These are phyloP conservation scores for Triplophysa rosa DNA, from an alignment of 2,113 vertebrate species.

Conservation along the genomic window DNA sequence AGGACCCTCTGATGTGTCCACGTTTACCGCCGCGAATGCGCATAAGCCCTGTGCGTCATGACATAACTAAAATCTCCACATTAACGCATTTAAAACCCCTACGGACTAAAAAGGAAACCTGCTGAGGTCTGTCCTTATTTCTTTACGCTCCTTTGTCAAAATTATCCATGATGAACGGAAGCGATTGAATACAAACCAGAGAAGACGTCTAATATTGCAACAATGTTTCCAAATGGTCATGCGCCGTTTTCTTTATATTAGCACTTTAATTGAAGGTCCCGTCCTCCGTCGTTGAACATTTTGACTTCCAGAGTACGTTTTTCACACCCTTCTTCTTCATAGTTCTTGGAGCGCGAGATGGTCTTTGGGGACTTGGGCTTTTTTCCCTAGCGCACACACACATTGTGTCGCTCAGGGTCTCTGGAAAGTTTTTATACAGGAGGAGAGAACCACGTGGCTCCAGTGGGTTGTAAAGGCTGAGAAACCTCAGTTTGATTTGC, in stretches of 20 bases:
- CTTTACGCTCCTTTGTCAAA: conserved; percentile 32
- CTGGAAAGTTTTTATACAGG: conserved; percentile 77
- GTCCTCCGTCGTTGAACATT: conserved; percentile 44
- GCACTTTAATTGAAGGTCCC: conserved; percentile 44
- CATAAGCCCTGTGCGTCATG: conserved; percentile 52
- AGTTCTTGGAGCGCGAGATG: conserved; percentile 51
- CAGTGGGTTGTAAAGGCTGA: conserved; percentile 61
- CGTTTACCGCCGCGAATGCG: conserved; percentile 36
- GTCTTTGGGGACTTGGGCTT: conserved; percentile 53
- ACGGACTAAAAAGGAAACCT: conserved; percentile 14
- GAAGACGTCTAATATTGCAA: conserved; percentile 3
- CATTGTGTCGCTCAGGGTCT: conserved; percentile 69
- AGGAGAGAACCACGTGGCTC: conserved; percentile 74
- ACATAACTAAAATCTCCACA: conserved; percentile 39
- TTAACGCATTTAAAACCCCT: conserved; percentile 1
- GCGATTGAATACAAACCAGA: conserved; percentile 27
- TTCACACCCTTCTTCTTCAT: conserved; percentile 45
- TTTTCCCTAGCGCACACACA: conserved; percentile 61
- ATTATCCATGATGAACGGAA: conserved; percentile 54
- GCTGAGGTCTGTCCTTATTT: conserved; percentile 7
- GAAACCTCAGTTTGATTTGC: conserved; percentile 33
- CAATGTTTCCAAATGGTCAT: conserved; percentile 47
- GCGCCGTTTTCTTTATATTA: conserved; percentile 41
- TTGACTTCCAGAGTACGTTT: conserved; percentile 38
- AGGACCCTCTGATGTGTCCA: conserved; percentile 37